These are phyloP conservation scores for Pteropus rufus DNA, from an alignment of 2,797 vertebrate genomes.

Conservation along the genomic window DNA sequence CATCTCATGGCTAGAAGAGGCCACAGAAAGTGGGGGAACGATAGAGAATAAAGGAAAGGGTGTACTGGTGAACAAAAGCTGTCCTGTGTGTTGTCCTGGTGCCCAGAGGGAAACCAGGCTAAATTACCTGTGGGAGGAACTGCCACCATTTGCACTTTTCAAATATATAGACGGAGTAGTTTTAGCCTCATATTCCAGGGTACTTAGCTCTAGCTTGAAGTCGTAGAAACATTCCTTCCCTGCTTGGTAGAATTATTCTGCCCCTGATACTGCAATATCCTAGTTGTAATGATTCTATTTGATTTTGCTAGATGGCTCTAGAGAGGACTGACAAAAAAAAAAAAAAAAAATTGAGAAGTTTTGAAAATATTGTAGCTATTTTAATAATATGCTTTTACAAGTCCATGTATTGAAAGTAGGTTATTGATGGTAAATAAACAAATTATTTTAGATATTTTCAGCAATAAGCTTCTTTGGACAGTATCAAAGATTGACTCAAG, in stretches of 20 bases:
- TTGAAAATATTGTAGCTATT: conserved; percentile 30
- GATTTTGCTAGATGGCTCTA: conserved; percentile 43
- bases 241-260: not conserved
- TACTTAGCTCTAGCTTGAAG: not conserved
- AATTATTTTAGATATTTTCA: conserved; percentile 45
- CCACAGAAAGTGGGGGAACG: not conserved
- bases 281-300: conserved; percentile 17
- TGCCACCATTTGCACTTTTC: not conserved
- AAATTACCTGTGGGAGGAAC: not conserved
- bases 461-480: conserved; percentile 27
- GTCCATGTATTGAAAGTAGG: not conserved
- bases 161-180: not conserved
- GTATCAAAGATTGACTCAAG: not conserved
- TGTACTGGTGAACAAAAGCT: not conserved
- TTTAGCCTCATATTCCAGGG: not conserved
- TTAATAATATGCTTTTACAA: conserved; percentile 25
- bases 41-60: not conserved
- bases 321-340: not conserved
- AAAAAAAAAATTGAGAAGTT: not conserved
- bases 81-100: not conserved
- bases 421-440: conserved; percentile 16
- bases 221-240: not conserved
- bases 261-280: not conserved
- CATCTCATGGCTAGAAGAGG: not conserved
- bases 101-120: not conserved